Conservation (phyloP, 2,113 vertebrate genomes). For the Aegotheles bennettii region DNA sequence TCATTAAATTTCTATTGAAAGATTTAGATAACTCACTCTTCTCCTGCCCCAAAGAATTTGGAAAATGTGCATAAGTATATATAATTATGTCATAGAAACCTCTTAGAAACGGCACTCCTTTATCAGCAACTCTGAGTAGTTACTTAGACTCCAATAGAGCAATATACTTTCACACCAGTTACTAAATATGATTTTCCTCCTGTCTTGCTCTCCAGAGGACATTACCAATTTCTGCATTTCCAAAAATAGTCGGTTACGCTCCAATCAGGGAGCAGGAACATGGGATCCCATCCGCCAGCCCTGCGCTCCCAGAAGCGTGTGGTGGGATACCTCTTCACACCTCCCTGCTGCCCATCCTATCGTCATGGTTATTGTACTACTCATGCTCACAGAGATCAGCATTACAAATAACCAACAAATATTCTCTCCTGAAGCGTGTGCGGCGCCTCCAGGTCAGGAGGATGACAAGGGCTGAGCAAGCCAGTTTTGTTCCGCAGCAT, state of each 20-base stretch:
- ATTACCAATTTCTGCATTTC: not conserved
- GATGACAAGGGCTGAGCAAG: not conserved
- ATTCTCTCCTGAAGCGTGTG: not conserved
- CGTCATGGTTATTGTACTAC: not conserved
- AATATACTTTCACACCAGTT: not conserved
- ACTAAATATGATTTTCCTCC: constrained; percentile 32
- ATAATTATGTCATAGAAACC: not conserved
- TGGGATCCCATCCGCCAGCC: not conserved
- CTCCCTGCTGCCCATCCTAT: not conserved
- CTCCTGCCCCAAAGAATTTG: constrained; percentile 9
- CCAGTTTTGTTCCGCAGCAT: not conserved
- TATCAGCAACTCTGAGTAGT: not conserved
- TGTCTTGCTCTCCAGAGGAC: not conserved
- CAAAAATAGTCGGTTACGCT: not conserved
- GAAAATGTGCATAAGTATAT: not conserved
- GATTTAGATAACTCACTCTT: not conserved
- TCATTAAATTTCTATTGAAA: constrained; percentile 12
- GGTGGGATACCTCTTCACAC: not conserved
- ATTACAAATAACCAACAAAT: not conserved
- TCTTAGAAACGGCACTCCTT: not conserved
- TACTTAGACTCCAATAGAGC: not conserved
- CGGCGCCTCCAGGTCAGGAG: not conserved
- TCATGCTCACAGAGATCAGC: not conserved
- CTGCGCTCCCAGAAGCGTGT: not conserved
- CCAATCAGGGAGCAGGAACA: not conserved